A percentile compares a stretch with the other conserved stretches of the same genome.
Evolutionary conservation across 2,797 vertebrate genomes (phyloP).

Genomic region (Tenualosa ilisha): DNA sequence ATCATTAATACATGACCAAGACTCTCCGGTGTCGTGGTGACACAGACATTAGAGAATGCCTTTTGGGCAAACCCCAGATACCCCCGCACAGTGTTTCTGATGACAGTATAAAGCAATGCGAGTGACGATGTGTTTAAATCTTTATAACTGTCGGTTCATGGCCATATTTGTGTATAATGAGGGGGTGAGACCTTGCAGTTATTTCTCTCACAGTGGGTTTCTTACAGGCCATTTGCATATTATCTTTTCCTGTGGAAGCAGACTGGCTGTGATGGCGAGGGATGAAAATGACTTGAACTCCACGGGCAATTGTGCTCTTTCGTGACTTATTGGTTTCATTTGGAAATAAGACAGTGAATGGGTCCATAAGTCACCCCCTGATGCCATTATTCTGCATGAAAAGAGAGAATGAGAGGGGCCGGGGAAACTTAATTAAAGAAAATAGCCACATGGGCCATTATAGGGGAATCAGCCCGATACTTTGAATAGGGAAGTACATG

Average conservation of each 20-base stretch:
- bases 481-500: neutral
- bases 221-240: neutral
- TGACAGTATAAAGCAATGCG: neutral
- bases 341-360: constrained; percentile 25
- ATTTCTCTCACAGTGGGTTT: neutral
- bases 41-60: neutral
- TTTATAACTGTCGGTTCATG: neutral
- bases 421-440: constrained; percentile 27
- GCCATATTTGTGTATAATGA: neutral
- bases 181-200: neutral
- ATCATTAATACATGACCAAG: neutral
- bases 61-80: neutral
- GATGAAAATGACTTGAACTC: constrained; percentile 16
- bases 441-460: neutral
- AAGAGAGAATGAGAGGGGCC: constrained; percentile 31
- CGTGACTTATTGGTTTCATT: constrained; percentile 28
- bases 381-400: constrained; percentile 28
- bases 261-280: neutral
- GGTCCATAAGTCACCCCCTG: constrained; percentile 38
- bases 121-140: neutral
- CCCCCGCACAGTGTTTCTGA: neutral
- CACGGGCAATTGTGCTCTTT: neutral
- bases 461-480: neutral
- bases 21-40: neutral
- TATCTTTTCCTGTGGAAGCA: neutral